Base-by-base conservation (phyloP, 2,113 vertebrate genomes). In the Microcebus lehilahytsara region DNA sequence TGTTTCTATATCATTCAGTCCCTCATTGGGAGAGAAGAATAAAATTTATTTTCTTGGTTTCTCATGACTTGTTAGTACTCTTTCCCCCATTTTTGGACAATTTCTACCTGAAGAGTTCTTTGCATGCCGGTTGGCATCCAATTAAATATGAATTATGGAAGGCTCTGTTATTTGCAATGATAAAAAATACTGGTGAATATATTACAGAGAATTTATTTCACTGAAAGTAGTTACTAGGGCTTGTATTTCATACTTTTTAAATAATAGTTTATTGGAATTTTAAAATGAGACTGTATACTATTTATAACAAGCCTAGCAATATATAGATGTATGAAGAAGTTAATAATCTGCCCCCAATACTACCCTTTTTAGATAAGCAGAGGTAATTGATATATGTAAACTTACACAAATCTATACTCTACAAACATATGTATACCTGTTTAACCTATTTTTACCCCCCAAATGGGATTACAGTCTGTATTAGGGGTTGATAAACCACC, bases 111-210 rank as follows among this genome's bases (percentile, higher is more conserved):
- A 49, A 91, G 53, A 88, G 34, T n/a, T 93, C 37, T 95, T 90
- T 79, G 11, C 37, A 51, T 77, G 71, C 64, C 51, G 37, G 32
- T 84, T 84, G 69, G 11, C 51, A 80, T 85, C n/a, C 49, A 93
- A 51, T 93, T 97, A 94, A 89, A 78, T 93, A 67, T 51, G 62
- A 93, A 62, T 93, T 91, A 58, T n/a, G 62, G 46, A 87, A 71
- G 49, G 10, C 60, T 49, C 23, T 83, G 12, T 93, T 89, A 81
- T 34, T 85, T 74, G 4, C 34, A 80, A 3, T 92, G 78, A 78
- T 75, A 86, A 93, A 69, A 83, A 95, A 78, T 75, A 91, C 23
- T 85, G 56, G 64, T 80, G 71, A 66, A n/a, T 96, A 3, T 88
- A 74, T 93, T 83, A 95, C 19, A 85, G 89, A 75, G 77, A 94